phyloP scores from a whole-genome alignment of 2,888 invertebrate species.

The Lithodes maja region DNA sequence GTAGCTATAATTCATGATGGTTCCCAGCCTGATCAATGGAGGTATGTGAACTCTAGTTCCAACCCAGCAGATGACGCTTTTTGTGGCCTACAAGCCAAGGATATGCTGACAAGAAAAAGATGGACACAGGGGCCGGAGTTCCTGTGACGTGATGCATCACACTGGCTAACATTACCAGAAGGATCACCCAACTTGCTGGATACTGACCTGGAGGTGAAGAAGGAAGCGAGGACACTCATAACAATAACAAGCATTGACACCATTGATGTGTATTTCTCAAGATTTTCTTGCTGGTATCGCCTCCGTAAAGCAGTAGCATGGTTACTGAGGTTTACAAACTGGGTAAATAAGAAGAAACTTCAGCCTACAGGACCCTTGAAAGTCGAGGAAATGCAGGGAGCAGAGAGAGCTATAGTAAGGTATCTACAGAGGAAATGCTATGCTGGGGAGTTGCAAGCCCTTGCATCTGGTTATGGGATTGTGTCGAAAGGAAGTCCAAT shows the following conservation, averaged over 20 bases:
- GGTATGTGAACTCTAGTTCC: not conserved
- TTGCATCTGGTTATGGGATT: not conserved
- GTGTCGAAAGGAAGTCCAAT: not conserved
- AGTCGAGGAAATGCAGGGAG: not conserved
- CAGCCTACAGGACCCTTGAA: not conserved
- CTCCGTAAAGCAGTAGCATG: not conserved
- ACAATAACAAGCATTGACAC: not conserved
- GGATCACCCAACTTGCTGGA: not conserved
- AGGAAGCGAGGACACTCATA: not conserved
- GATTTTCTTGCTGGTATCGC: not conserved
- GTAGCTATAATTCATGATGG: not conserved
- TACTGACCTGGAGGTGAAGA: not conserved
- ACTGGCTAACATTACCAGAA: not conserved
- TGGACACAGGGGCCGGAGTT: not conserved
- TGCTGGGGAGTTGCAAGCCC: not conserved
- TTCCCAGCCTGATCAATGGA: not conserved
- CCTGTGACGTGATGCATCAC: not conserved
- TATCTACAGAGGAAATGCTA: not conserved
- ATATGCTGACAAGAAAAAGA: not conserved
- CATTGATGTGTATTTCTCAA: not conserved
- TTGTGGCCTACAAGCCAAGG: not conserved
- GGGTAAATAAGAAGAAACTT: not conserved
- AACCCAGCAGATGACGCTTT: constrained; percentile 22
- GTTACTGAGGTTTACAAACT: not conserved
- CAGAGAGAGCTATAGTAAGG: not conserved